Percentiles rank a stretch among this genome's conserved stretches.
phyloP scores from a whole-genome alignment of 2,113 vertebrate species.

The Ceyx margarethae region DNA sequence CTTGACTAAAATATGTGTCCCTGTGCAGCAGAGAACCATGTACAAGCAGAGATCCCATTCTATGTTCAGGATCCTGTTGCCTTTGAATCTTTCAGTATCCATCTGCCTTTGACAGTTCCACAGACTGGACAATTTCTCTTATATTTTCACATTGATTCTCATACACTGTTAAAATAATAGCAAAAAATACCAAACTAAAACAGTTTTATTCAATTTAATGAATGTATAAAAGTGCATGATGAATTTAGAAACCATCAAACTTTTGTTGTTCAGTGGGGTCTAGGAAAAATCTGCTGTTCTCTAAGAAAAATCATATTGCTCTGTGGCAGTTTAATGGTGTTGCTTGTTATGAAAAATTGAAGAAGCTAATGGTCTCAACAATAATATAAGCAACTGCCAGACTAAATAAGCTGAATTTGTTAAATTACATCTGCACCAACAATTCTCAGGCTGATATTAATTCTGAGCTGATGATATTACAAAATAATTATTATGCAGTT shows the following conservation, averaged over 20 bases:
- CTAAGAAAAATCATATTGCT: background rate
- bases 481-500: slow-evolving; percentile 38
- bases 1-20: background rate
- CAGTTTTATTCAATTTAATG: background rate
- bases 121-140: background rate
- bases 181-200: background rate
- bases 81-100: background rate
- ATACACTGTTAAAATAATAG: background rate
- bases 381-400: slow-evolving; percentile 28
- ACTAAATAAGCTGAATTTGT: slow-evolving; percentile 42
- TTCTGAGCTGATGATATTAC: slow-evolving; percentile 59
- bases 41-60: background rate
- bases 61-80: background rate
- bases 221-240: background rate
- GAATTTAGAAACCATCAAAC: background rate
- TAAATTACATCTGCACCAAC: slow-evolving; percentile 71
- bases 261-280: background rate
- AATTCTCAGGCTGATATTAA: slow-evolving; percentile 52
- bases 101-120: background rate
- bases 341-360: slow-evolving; percentile 44
- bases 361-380: slow-evolving; percentile 21
- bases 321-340: slow-evolving; percentile 46
- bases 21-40: background rate
- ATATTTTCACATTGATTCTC: background rate
- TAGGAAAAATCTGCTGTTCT: slow-evolving; percentile 6